Evolutionary conservation across 2,797 vertebrate species (phyloP), one percentile per base, ranked within the genome.

Genomic region (Spizella passerina): DNA sequence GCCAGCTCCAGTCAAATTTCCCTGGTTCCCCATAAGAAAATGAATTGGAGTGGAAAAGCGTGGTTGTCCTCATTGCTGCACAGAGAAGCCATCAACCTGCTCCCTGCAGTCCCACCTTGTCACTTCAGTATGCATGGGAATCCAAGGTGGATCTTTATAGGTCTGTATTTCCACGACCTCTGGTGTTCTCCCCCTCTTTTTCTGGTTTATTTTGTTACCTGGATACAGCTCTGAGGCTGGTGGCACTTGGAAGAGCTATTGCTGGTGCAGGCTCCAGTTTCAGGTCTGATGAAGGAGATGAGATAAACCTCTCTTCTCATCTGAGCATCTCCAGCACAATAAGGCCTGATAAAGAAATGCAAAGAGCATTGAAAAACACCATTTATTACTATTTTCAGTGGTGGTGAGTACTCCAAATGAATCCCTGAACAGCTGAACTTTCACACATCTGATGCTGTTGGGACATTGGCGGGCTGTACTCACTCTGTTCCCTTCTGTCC

Each of bases 21-120:
- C 90, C 93, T 86, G 66, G 77, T 84, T 95, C 68, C 92, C 60
- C 75, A 60, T 87, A 88, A 96, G 91, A 81, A 94, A 93, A 92
- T 82, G 86, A 84, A 93, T 53, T 73, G 55, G 88, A 92, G 75
- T 77, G 88, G 81, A 66, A 91, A 82, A 89, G 41, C 0, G 0
- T 6, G 36, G 66, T 21, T 94, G 78, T 90, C 90, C 86, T 65
- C 30, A 78, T 77, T 23, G 27, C 86, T 78, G 82, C 55, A 65
- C 0, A 0, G 63, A 63, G 59, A 90, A 93, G 27, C 66, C 80
- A 82, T 70, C 91, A 90, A 1, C 47, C 22, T 53, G 63, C 24
- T 92, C 90, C 92, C 92, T 94, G 90, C 73, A 94, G 86, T 56
- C 80, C 30, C 12, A 36, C 78, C 86, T 87, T 86, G 64, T 82